These are phyloP conservation scores for Agonum fuliginosum DNA, from an alignment of 2,888 invertebrate species.

Conservation along the genomic window DNA sequence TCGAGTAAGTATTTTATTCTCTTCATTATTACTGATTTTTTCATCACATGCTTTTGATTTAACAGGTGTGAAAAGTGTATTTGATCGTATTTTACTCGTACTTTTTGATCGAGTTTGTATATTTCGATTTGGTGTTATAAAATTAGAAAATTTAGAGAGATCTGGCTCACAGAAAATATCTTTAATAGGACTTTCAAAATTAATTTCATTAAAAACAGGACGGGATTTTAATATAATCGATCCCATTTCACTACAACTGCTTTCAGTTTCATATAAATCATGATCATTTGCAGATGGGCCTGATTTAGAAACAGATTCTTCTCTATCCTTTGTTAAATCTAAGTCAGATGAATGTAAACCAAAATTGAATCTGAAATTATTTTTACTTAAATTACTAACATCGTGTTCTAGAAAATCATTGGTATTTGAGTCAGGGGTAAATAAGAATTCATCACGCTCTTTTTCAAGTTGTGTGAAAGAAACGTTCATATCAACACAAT, in stretches of 20 bases:
- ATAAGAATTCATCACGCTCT: constrained; percentile 46
- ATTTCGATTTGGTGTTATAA: constrained; percentile 53
- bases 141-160: constrained; percentile 49
- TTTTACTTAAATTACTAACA: constrained; percentile 36
- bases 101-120: neutral
- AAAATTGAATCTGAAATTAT: constrained; percentile 40
- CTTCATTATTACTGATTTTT: neutral
- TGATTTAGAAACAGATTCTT: constrained; percentile 13
- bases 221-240: constrained; percentile 24
- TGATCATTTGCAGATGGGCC: neutral
- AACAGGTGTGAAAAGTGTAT: neutral
- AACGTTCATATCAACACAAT: neutral
- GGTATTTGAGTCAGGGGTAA: constrained; percentile 50
- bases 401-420: constrained; percentile 55
- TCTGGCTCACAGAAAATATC: constrained; percentile 55
- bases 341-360: constrained; percentile 51
- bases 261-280: constrained; percentile 58
- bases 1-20: neutral
- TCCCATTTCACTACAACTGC: constrained; percentile 51
- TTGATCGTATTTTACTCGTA: neutral
- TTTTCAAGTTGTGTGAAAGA: constrained; percentile 31
- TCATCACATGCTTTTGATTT: constrained; percentile 26
- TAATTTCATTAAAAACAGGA: constrained; percentile 39
- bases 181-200: constrained; percentile 49
- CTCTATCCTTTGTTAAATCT: constrained; percentile 44